Evolutionary conservation across 1,140 invertebrate genomes (phyloP).

Genomic region (Lasaia peninsularis): DNA sequence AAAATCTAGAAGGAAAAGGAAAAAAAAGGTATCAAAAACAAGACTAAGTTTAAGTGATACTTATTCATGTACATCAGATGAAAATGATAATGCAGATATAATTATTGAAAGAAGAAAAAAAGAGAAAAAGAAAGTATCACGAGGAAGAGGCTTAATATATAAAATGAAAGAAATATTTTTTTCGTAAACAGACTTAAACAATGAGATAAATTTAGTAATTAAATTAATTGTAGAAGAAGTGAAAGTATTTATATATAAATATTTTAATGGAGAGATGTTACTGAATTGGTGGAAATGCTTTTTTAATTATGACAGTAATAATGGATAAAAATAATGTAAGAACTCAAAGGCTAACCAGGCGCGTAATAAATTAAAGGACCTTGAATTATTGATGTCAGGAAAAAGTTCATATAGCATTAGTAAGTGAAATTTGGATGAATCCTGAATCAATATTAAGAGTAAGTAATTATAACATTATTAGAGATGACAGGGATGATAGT

Average conservation of each 20-base stretch:
- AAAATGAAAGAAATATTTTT: neutral
- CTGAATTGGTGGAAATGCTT: neutral
- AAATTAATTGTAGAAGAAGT: neutral
- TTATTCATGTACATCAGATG: neutral
- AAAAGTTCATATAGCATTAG: neutral
- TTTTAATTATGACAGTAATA: too few species aligned
- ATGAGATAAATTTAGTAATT: neutral
- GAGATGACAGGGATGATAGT: neutral
- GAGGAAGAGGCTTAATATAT: neutral
- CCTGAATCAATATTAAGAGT: neutral
- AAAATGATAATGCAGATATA: neutral
- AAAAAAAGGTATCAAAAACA: neutral
- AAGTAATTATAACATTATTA: neutral
- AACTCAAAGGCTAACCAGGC: neutral
- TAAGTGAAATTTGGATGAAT: constrained; percentile 2
- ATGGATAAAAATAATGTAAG: neutral
- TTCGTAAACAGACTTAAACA: neutral
- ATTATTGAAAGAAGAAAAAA: neutral
- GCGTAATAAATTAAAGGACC: neutral
- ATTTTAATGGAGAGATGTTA: neutral
- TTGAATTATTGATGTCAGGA: neutral
- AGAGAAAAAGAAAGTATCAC: neutral
- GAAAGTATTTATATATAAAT: neutral
- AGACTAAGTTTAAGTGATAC: neutral
- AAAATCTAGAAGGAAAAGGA: neutral